Evolutionary conservation across 1,140 invertebrate genomes (phyloP), one percentile per base, ranked within the genome.

Genomic region (Zaprionus tsacasi): DNA sequence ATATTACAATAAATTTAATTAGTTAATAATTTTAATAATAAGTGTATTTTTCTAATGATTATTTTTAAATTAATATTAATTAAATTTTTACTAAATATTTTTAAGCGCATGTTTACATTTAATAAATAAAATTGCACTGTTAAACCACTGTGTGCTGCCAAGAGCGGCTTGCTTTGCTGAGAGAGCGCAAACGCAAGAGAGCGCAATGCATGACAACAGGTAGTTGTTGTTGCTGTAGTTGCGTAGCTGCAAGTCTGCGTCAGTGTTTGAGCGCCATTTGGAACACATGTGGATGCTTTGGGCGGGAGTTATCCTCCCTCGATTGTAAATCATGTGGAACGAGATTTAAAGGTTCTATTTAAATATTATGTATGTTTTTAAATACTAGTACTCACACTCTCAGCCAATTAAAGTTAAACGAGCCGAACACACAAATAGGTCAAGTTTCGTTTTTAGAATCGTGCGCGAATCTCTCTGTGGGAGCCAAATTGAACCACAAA

Each of bases 311-410:
- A 68, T 69, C 33, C 40, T 7, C 33, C 33, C 33, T 1, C 33
- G 33, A 45, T 50, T 60, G 45, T 56, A 77, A 83, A 40, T 74
- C 73, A 73, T 69, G 74, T 74, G 70, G 40, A 78, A 78, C 78
- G 55, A 54, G 21, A 73, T 33, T 55, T 48, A 45, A 71, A 61
- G 15, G n/a, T 7, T 45, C 6, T 45, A 45, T 45, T 45, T 15
- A 45, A 15, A 7, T 45, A 15, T 30, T 30, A 30, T 30, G 2
- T 43, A 45, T 21, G 21, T 21, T 1, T 45, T n/a, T 15, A 45
- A 45, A 45, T 45, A 43, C 40, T 43, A 7, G 40, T 43, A 33
- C 45, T 40, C 59, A 33, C 35, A 33, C 35, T 52, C 25, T 56
- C 8, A 30, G 21, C 7, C 54, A 67, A 48, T 69, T 73, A 68